Percentiles rank a stretch among this genome's conserved stretches.
Evolutionary conservation across 2,888 invertebrate genomes (phyloP).

Genomic region (Arenicola marina): DNA sequence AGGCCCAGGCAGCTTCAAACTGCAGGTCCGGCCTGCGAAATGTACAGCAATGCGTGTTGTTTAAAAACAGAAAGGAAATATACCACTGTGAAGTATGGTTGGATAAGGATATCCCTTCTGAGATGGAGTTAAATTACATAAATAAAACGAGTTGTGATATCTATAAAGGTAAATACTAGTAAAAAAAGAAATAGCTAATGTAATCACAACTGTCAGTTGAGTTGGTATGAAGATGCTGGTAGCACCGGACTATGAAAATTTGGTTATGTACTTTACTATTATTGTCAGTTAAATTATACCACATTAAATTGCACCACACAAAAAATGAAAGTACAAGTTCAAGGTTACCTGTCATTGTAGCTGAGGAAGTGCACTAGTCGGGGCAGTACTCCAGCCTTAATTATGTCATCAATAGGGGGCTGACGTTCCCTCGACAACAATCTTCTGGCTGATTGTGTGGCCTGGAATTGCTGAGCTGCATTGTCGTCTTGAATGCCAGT

Average conservation of each 20-base stretch:
- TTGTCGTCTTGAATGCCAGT: slow-evolving; percentile 73
- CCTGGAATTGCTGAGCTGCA: slow-evolving; percentile 69
- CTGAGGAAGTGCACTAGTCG: slow-evolving; percentile 79
- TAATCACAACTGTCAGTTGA: background rate
- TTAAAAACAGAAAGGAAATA: background rate
- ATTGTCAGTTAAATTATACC: background rate
- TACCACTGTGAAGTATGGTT: background rate
- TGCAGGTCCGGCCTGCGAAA: slow-evolving; percentile 63
- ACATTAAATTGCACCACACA: background rate
- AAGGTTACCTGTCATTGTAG: slow-evolving; percentile 71
- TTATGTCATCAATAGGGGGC: slow-evolving; percentile 88
- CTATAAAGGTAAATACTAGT: no score
- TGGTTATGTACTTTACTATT: background rate
- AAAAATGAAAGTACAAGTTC: background rate
- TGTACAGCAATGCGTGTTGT: background rate
- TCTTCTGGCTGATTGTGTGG: slow-evolving; percentile 83
- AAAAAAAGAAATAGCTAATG: background rate
- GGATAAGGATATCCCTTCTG: background rate
- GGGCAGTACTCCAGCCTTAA: slow-evolving; percentile 81
- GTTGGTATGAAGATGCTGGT: no score
- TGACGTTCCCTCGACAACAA: slow-evolving; percentile 85
- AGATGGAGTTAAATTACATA: background rate
- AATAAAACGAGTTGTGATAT: no score
- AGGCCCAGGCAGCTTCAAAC: slow-evolving; percentile 96
- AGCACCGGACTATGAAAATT: no score